Conservation (phyloP, 2,113 vertebrate species). For the Rhineura floridana region DNA sequence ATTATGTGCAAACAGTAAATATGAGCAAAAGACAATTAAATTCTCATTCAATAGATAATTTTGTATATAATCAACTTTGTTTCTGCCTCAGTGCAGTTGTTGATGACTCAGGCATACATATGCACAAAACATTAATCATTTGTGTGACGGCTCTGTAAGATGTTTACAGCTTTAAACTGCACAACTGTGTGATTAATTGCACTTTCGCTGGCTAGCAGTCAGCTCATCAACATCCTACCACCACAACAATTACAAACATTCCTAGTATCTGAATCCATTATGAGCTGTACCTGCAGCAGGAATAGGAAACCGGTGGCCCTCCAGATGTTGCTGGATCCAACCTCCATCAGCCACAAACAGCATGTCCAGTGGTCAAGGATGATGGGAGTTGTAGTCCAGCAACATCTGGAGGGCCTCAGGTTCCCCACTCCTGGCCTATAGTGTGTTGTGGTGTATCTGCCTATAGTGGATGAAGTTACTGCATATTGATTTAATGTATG, state of each 20-base stretch:
- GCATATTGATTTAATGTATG: neutral
- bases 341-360: neutral
- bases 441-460: neutral
- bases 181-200: neutral
- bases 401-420: no score
- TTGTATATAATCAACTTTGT: neutral
- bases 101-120: neutral
- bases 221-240: neutral
- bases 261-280: neutral
- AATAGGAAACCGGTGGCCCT: neutral
- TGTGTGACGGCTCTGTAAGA: neutral
- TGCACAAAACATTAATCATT: neutral
- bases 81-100: neutral
- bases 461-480: neutral
- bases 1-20: neutral
- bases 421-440: no score
- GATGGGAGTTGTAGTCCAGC: neutral
- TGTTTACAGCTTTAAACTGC: neutral
- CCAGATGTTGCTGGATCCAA: neutral
- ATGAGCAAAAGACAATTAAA: neutral
- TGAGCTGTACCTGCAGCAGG: neutral
- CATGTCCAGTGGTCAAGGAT: neutral
- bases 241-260: neutral
- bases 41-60: neutral
- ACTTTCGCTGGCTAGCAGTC: neutral